phyloP scores from a whole-genome alignment of 2,113 vertebrate genomes.

The Stigmatopora argus region DNA sequence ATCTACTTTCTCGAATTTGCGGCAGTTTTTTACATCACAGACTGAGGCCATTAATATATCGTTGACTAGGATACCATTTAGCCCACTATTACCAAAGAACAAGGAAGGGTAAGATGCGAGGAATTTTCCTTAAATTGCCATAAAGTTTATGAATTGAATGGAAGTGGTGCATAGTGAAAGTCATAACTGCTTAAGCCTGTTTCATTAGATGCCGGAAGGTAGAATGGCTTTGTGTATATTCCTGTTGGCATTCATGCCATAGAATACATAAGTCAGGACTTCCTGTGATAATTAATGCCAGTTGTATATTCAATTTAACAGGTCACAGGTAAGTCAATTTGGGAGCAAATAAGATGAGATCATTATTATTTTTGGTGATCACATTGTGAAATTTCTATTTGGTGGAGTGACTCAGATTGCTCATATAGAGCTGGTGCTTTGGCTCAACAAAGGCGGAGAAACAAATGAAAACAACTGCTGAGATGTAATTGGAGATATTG shows the following conservation, averaged over 20 bases:
- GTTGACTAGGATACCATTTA: too few relatives aligned
- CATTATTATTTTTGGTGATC: not conserved
- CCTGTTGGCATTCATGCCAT: not conserved
- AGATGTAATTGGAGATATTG: not conserved
- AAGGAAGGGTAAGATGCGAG: not conserved
- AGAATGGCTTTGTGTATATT: not conserved
- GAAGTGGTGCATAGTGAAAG: not conserved
- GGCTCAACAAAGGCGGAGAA: not conserved
- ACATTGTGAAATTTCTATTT: not conserved
- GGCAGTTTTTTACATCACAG: too few relatives aligned
- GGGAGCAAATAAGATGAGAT: not conserved
- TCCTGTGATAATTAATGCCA: not conserved
- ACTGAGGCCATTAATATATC: too few relatives aligned
- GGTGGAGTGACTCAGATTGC: not conserved
- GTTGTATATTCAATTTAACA: not conserved
- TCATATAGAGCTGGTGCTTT: not conserved
- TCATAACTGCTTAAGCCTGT: not conserved
- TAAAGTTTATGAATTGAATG: not conserved
- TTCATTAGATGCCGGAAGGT: not conserved
- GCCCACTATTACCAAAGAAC: too few relatives aligned
- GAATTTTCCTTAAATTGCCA: too few relatives aligned
- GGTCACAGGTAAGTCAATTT: not conserved
- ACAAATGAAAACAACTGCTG: not conserved
- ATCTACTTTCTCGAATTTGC: too few relatives aligned
- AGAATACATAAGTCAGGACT: not conserved